Evolutionary conservation across 30 jellyfish, hydroid and myxozoan species (phyloP), one percentile per base, ranked within the genome.

Genomic region (Aurelia coerulea): DNA sequence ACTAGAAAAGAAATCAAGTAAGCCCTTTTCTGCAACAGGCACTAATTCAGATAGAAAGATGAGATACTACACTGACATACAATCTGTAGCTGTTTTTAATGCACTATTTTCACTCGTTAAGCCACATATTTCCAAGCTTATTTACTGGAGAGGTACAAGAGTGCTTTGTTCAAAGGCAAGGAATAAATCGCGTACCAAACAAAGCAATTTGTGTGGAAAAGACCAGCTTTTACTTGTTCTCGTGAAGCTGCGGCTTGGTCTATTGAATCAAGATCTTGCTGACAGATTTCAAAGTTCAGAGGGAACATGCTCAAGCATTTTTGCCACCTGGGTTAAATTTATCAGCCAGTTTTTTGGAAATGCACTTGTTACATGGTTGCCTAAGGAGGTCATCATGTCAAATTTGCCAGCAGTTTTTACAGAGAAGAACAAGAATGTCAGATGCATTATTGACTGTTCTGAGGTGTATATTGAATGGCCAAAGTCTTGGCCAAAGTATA

Each of bases 181-280:
- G 29, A 49, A 60, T 1, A 62, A 52, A n/a, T 52, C 35, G 17
- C 83, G 50, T 39, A 39, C 50, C 50, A 39, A 39, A 46, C 62
- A 69, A 73, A 23, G 10, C 39, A 46, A 50, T 58, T 29, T 23
- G 31, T 69, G 23, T 49, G 50, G 62, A 62, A 79, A 66, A 33
- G 74, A 70, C 32, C 70, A 82, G 85, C 71, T 82, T 32, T 15
- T 82, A 10, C 15, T 67, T 63, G 85, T 72, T 23, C 3, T 82
- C 1, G 31, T 82, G 74, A 41, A 88, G 60, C 86, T 82, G 52
- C 14, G 91, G 51, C 88, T 82, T 68, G 79, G 86, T 19, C 46
- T 82, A 8, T 7, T 82, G 37, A 68, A 68, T 82, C 88, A 82
- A 69, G 88, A 68, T 49, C 65, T 63, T 5, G 86, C 91, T 37